Base-by-base conservation (phyloP, 1,140 invertebrate genomes). In the Asbolus verrucosus region DNA sequence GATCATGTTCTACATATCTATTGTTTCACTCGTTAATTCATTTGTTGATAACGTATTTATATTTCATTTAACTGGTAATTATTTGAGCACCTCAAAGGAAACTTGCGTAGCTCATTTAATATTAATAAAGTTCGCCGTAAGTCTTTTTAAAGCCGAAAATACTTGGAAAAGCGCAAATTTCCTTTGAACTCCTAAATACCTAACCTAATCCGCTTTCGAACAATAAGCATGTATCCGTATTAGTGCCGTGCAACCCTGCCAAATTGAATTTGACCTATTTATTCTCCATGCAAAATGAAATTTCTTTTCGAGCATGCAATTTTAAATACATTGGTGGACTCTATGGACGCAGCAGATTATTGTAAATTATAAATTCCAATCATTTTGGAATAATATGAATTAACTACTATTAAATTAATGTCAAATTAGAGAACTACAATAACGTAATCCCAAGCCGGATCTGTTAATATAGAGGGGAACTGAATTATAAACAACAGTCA, bases 321-420 rank as follows among this genome's bases (percentile, higher is more conserved):
- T 54, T 54, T 27, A 54, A 24, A 30, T 21, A 27, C 24, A 54
- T 54, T 54, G 27, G 46, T 27, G 24, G 2, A 9, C 24, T 54
- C 27, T 27, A 27, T 21, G 46, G 11, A 19, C 18, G 19, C 14
- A n/a, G 6, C 21, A 21, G 11, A 21, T 54, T 54, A 50, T 50
- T 50, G 11, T 54, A 54, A 54, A 54, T 54, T 54, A 54, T 54
- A 14, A 27, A 54, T 54, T 54, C 46, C 46, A 54, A 54, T 54
- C 19, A 54, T 54, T 54, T 54, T 16, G 46, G n/a, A 27, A 54
- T 54, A 54, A 13, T 11, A 8, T 11, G 33, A 36, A 36, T n/a
- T 46, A 54, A 54, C 46, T 24, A 27, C 19, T 54, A 54, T 54
- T 54, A 54, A 54, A 54, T 54, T 54, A 54, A 54, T 54, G 46